These are phyloP conservation scores for Cricetomys ansorgei DNA, from an alignment of 2,113 vertebrate genomes.

Conservation along the genomic window DNA sequence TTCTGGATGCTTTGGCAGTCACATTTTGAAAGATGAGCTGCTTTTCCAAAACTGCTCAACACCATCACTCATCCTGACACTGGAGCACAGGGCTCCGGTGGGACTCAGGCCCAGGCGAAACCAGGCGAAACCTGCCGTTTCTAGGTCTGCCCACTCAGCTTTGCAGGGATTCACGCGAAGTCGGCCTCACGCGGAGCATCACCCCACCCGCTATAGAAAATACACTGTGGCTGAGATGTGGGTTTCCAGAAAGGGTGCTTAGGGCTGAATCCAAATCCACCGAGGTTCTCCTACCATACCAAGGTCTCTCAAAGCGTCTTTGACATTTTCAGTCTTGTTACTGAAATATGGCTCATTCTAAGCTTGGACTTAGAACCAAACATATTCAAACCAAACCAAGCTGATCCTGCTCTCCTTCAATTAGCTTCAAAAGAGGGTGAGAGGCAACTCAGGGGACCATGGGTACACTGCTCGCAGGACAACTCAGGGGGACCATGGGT, in stretches of 20 bases:
- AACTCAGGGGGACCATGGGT: too few species aligned
- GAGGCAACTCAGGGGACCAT: not conserved
- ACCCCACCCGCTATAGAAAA: not conserved
- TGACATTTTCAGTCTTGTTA: not conserved
- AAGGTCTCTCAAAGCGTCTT: not conserved
- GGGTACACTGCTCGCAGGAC: not conserved
- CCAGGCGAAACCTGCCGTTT: not conserved
- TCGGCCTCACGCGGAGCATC: not conserved
- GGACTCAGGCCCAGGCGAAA: not conserved
- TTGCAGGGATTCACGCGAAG: conserved; percentile 21
- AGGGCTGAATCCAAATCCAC: not conserved
- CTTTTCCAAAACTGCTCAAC: conserved; percentile 20
- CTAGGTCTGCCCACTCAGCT: not conserved
- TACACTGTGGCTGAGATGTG: not conserved
- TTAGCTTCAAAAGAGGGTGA: not conserved
- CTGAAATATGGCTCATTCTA: conserved; percentile 1
- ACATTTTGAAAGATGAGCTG: conserved; percentile 58
- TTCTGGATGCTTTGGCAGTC: conserved; percentile 55
- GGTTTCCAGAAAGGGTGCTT: not conserved
- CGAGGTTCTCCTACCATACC: not conserved
- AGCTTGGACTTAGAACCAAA: not conserved
- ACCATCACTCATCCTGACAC: conserved; percentile 17
- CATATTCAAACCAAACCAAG: not conserved
- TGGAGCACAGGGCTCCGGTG: conserved; percentile 7
- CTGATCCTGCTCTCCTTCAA: not conserved